phyloP scores from a whole-genome alignment of 2,113 vertebrate species.

The Alethe diademata region DNA sequence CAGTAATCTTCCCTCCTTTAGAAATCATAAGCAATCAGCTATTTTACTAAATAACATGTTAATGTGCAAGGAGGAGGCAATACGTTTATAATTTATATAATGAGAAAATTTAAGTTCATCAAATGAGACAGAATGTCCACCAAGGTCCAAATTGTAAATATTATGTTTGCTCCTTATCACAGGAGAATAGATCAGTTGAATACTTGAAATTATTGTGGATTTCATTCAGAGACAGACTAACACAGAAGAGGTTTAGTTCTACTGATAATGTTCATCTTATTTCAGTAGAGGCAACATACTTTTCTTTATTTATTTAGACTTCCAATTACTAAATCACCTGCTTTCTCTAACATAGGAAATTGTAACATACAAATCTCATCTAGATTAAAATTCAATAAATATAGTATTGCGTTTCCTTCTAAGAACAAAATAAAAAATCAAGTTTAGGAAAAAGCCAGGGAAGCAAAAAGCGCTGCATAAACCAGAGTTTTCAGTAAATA shows the following conservation, averaged over 20 bases:
- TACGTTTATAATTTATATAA: background rate
- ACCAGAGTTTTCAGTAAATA: background rate
- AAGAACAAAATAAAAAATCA: background rate
- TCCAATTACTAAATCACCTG: background rate
- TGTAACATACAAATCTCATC: background rate
- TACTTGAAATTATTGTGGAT: background rate
- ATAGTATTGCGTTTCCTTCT: background rate
- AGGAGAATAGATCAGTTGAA: background rate
- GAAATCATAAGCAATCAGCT: background rate
- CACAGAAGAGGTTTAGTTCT: background rate
- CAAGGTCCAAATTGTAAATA: background rate
- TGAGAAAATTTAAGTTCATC: background rate
- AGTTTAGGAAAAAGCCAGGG: background rate
- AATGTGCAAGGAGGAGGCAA: background rate
- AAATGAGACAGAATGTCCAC: background rate
- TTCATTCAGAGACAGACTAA: background rate
- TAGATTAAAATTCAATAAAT: background rate
- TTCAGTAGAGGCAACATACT: background rate
- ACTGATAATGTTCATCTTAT: background rate
- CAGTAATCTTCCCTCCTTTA: background rate
- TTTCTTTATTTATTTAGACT: background rate
- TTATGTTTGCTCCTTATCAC: background rate
- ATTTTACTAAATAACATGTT: background rate
- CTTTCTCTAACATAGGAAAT: background rate
- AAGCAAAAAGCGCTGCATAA: background rate